Evolutionary conservation across 2,797 vertebrate genomes (phyloP), one percentile per base, ranked within the genome.

Genomic region (Arremon brunneinucha): DNA sequence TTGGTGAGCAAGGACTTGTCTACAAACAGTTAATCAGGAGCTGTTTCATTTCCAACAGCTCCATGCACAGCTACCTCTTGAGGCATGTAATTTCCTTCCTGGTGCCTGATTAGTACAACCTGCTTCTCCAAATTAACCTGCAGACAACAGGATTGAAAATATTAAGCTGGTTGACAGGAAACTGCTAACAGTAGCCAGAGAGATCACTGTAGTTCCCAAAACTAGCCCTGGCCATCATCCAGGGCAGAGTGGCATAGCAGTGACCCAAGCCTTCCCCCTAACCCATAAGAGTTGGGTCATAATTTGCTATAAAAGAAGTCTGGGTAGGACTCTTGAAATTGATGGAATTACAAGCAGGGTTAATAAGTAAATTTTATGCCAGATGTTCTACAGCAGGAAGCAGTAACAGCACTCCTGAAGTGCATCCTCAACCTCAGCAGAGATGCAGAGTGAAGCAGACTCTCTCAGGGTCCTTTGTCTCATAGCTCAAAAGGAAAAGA

Each of bases 51-150:
- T 93, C 82, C 67, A 90, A 53, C 77, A 71, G 35, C 46, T 94
- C 86, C 27, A 35, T 26, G 53, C 53, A 56, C 5, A 32, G 86
- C 60, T 84, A 8, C 41, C 23, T 90, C 81, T 70, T 46, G 60
- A 89, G 43, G 44, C 44, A 68, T 34, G 20, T 19, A n/a, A 87
- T 84, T 85, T 91, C 56, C 86, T 85, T 77, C 35, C 90, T 89
- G 49, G 17, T 84, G 56, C 49, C 56, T 63, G 71, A 87, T 89
- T 71, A 95, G 64, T 57, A 53, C 34, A 92, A 57, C 41, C 56
- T 77, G 26, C 52, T 92, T 74, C 93, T 94, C 81, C 83, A 90
- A 93, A 95, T 87, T 76, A 79, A 89, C 74, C 43, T 69, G 52
- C 60, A 82, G 89, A 84, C 62, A 81, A 69, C 11, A 56, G 80